Base-by-base conservation (phyloP, 2,797 vertebrate species). In the Argentina silus region DNA sequence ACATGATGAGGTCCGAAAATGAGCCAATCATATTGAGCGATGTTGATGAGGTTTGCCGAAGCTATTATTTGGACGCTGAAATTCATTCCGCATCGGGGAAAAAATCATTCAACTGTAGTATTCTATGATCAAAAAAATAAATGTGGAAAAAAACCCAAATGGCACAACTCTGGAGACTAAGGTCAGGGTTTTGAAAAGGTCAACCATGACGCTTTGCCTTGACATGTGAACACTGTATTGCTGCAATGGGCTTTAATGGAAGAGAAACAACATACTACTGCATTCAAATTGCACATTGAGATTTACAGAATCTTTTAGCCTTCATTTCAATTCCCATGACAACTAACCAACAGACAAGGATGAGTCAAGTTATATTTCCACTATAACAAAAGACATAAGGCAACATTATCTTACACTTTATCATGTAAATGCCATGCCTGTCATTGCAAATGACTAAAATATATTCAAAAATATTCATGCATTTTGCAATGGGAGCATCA, bases 1-100 rank as follows among this genome's bases (percentile, higher is more conserved):
- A 90, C 88, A 86, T 87, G 81, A 85, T 11, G 76, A 72, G 74
- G 42, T 87, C 82, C 89, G 85, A 84, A 88, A 91, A 90, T 85
- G 85, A 89, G 83, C 86, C 89, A 89, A 87, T 90, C 86, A 83
- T 17, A 72, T 78, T 89, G 85, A 90, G 66, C 62, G 86, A 88
- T 78, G 86, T 77, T 84, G 84, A 88, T 85, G 81, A 85, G 74
- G 75, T 76, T 85, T 69, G 75, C 72, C 73, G 19, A 77, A 88
- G 78, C 87, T 78, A 74, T 74, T 74, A 73, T 80, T 36, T 64
- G 74, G 81, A 82, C 78, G 76, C 83, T 81, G 88, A 81, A 85
- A 79, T 76, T 72, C 70, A 73, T 71, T 80, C 72, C 27, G 48
- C 79, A 84, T 83, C 74, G 78, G 70, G 63, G 85, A 78, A 66